Evolutionary conservation across 92 coral and sea anemone species (phyloP), one percentile per base, ranked within the genome.

Genomic region (Virgularia gustaviana): DNA sequence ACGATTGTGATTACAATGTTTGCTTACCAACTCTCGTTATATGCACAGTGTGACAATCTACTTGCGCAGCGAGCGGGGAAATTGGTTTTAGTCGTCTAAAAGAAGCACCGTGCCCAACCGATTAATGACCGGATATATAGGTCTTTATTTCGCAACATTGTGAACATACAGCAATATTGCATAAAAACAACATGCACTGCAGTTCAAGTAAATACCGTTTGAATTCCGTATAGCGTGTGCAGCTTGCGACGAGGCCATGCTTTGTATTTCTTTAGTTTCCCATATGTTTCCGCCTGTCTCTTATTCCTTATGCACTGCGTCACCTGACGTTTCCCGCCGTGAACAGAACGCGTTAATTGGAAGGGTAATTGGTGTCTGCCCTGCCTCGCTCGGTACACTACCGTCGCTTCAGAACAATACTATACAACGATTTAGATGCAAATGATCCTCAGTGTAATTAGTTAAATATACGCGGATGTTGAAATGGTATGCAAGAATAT

Each of bases 1-100:
- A 28, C 70, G 57, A 22, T 29, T 66, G 73, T 66, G 42, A 66
- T 43, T n/a, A n/a, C n/a, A 66, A 65, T 65, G 72, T 44, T 65
- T 65, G 30, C 36, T 25, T 32, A 12, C 57, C 31, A 66, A 33
- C 39, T 56, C 73, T 66, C 73, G 73, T 66, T 66, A 66, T 30
- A 45, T 31, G 36, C 73, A 31, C 73, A 66, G 73, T 35, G 22
- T 66, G 73, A 45, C 38, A 25, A 43, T 45, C 47, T 43, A 23
- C 57, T 3, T 33, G 36, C 73, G 47, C 73, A 47, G 57, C 47
- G 30, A 13, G 47, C 51, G 13, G 29, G 32, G 13, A 38, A 63
- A 36, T 63, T 63, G 70, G 37, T 63, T 52, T 63, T 6, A n/a
- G n/a, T 15, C 11, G 30, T 6, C 49, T 36, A 38, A 7, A 18